These are phyloP conservation scores for Synaphobranchus kaupii DNA, from an alignment of 2,797 vertebrate species.

Conservation along the genomic window DNA sequence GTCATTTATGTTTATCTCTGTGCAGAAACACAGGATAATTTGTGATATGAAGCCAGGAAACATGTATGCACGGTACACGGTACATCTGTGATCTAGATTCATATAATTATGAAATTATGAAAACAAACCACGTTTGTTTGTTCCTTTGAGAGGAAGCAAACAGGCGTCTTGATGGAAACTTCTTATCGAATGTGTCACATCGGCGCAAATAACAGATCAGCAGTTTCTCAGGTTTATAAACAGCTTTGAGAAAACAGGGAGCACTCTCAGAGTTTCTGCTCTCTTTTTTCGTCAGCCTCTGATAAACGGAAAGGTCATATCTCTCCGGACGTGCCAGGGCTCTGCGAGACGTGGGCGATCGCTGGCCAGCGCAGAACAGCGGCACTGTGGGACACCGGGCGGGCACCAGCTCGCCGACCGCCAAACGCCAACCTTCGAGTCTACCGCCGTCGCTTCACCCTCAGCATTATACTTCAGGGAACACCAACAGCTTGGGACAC, in stretches of 20 bases:
- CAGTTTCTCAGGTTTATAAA: conserved; percentile 24
- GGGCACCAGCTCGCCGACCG: background rate
- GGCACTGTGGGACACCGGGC: conserved; percentile 45
- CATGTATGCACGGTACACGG: too few species aligned
- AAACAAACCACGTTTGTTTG: background rate
- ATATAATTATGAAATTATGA: too few species aligned
- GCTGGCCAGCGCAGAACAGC: conserved; percentile 39
- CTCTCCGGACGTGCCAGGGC: conserved; percentile 46
- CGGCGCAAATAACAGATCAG: background rate
- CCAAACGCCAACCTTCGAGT: background rate
- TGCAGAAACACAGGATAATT: too few species aligned
- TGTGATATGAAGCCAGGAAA: too few species aligned
- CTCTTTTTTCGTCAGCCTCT: conserved; percentile 50
- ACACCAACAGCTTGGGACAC: background rate
- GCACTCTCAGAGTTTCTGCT: conserved; percentile 21
- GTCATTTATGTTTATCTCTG: too few species aligned
- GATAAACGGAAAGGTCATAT: conserved; percentile 66
- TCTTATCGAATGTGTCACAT: background rate
- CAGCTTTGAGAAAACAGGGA: background rate
- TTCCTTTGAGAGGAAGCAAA: background rate
- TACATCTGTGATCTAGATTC: too few species aligned
- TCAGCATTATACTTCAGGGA: background rate
- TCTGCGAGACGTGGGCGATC: conserved; percentile 65
- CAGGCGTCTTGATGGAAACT: background rate
- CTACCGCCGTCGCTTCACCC: background rate